A percentile compares a stretch with the other conserved stretches of the same genome.
These are phyloP conservation scores for Adelosebastes latens DNA, from an alignment of 2,797 vertebrate genomes.

Conservation along the genomic window DNA sequence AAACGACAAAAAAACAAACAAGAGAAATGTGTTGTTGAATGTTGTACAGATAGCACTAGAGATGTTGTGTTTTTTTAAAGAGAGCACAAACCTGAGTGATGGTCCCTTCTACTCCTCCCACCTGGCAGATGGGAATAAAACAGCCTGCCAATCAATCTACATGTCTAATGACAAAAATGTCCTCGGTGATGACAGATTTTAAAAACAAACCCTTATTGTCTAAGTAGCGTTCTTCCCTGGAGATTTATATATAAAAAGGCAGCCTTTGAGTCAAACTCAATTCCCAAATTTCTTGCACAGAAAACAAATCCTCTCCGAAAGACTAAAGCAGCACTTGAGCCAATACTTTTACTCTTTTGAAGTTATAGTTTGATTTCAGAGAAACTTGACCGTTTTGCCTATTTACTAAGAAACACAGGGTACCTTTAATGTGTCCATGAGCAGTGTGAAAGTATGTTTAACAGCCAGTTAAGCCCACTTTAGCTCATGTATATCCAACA, in stretches of 20 bases:
- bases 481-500: background rate
- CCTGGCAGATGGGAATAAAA: constrained; percentile 70
- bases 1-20: constrained; percentile 53
- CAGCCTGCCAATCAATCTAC: constrained; percentile 49
- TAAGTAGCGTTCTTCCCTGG: background rate
- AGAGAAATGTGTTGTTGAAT: constrained; percentile 86
- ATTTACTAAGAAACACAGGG: background rate
- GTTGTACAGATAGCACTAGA: constrained; percentile 89
- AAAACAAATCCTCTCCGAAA: constrained; percentile 4
- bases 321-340: background rate
- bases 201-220: constrained; percentile 4
- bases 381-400: background rate
- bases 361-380: background rate
- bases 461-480: background rate
- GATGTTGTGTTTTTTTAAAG: constrained; percentile 82
- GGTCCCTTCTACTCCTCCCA: constrained; percentile 66
- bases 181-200: constrained; percentile 17
- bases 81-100: constrained; percentile 79
- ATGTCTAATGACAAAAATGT: constrained; percentile 32
- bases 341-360: background rate
- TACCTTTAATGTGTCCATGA: background rate
- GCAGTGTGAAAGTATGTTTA: background rate
- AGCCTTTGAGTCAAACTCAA: constrained; percentile 19
- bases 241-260: constrained; percentile 39
- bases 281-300: constrained; percentile 31